Evolutionary conservation across 92 coral and sea anemone species (phyloP).

Genomic region (Bergia sp.): DNA sequence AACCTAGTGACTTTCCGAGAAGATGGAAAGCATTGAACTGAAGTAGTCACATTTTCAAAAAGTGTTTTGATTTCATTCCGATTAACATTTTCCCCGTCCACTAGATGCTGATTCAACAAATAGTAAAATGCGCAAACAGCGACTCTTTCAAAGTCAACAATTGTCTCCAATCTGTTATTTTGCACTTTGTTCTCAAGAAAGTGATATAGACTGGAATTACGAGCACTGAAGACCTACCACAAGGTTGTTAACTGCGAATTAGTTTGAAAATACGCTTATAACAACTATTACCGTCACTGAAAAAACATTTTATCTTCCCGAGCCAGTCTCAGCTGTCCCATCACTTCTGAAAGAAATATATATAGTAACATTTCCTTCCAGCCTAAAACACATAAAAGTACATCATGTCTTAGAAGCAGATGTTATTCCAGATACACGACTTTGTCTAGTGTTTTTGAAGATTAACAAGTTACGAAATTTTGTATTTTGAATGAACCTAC

Average conservation of each 20-base stretch:
- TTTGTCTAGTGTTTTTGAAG: not conserved
- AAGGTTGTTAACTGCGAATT: too few relatives aligned
- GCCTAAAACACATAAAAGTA: not conserved
- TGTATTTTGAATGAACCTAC: not conserved
- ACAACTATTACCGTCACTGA: too few relatives aligned
- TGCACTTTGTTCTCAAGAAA: not conserved
- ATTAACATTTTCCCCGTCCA: slow-evolving; percentile 11
- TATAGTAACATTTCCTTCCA: not conserved
- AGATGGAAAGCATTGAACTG: not conserved
- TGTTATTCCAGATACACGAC: not conserved
- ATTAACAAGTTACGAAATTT: not conserved
- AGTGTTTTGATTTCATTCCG: slow-evolving; percentile 2
- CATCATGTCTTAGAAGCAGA: not conserved
- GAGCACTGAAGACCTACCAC: not conserved
- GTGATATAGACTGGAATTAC: not conserved
- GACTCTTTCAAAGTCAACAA: not conserved
- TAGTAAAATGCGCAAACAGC: not conserved
- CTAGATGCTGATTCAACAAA: not conserved
- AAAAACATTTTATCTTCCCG: too few relatives aligned
- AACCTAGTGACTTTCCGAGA: not conserved
- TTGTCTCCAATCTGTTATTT: not conserved
- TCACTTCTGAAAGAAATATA: too few relatives aligned
- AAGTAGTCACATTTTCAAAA: not conserved
- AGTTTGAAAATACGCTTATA: too few relatives aligned
- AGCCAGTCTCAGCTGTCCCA: too few relatives aligned